phyloP scores from a whole-genome alignment of 1,140 invertebrate species.

The Drosophila elegans region DNA sequence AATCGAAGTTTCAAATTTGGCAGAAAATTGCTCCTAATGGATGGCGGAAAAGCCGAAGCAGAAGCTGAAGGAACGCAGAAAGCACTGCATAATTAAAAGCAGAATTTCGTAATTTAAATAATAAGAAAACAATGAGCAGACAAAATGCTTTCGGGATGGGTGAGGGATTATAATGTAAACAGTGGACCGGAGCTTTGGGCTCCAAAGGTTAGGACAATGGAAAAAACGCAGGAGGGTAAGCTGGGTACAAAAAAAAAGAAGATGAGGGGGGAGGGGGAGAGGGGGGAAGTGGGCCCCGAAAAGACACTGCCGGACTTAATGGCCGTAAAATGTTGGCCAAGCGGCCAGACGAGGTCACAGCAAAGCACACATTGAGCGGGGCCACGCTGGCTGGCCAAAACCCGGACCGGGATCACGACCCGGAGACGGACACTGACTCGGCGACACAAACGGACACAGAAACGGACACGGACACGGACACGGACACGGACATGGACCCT shows the following conservation, averaged over 20 bases:
- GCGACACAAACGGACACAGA: constrained; percentile 11
- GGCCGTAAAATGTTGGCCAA: constrained; percentile 77
- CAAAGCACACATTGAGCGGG: constrained; percentile 24
- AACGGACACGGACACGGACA: constrained; percentile 3
- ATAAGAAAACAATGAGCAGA: constrained; percentile 64
- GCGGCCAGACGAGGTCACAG: constrained; percentile 64
- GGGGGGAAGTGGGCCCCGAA: background rate
- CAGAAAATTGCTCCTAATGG: constrained; percentile 34
- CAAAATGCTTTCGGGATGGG: constrained; percentile 13
- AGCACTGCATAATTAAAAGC: constrained; percentile 73
- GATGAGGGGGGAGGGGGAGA: background rate
- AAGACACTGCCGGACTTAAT: constrained; percentile 71
- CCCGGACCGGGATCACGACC: constrained; percentile 25
- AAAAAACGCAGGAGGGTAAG: background rate
- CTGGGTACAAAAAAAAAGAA: background rate
- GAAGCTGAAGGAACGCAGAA: background rate
- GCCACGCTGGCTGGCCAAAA: constrained; percentile 10
- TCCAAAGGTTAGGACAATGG: constrained; percentile 36
- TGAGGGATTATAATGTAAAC: constrained; percentile 72
- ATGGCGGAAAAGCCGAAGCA: background rate
- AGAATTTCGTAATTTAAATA: constrained; percentile 76
- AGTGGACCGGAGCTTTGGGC: constrained; percentile 7
- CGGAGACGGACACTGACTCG: background rate
- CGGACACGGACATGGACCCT: constrained; percentile 10
- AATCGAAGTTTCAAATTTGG: constrained; percentile 38